phyloP scores from a whole-genome alignment of 2,888 invertebrate species.

The Pyralis farinalis region DNA sequence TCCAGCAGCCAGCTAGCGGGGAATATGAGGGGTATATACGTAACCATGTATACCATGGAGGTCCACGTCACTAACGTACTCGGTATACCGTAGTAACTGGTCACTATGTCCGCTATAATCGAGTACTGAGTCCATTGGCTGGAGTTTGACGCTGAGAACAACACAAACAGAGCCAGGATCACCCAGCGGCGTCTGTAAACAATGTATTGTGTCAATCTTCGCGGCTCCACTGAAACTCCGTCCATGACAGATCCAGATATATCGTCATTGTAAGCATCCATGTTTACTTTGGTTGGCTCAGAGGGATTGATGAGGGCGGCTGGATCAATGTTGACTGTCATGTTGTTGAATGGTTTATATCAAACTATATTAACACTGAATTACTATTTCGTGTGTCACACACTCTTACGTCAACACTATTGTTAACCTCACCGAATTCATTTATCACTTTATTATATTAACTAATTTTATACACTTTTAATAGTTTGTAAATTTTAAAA shows the following conservation, averaged over 20 bases:
- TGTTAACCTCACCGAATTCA: no score
- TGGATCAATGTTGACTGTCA: no score
- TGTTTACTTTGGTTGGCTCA: slow-evolving; percentile 25
- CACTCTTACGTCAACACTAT: no score
- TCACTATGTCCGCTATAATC: slow-evolving; percentile 92
- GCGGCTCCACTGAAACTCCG: slow-evolving; percentile 26
- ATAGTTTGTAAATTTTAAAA: no score
- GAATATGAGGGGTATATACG: slow-evolving; percentile 97
- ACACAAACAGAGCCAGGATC: slow-evolving; percentile 90
- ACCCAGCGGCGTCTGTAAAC: slow-evolving; percentile 89
- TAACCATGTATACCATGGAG: slow-evolving; percentile 98
- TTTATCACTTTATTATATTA: no score
- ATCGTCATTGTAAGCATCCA: slow-evolving; percentile 28
- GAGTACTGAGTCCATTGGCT: slow-evolving; percentile 98
- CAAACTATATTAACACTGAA: no score
- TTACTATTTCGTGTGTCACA: no score
- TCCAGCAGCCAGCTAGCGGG: slow-evolving; percentile 98
- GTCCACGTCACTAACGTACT: slow-evolving; percentile 94
- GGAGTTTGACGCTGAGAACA: slow-evolving; percentile 94
- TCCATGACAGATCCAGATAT: slow-evolving; percentile 53
- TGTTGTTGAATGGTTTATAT: no score
- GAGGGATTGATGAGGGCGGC: slow-evolving; percentile 21
- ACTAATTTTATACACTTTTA: no score
- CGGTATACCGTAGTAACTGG: slow-evolving; percentile 86
- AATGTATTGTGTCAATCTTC: slow-evolving; percentile 51